Conservation (phyloP, 2,113 vertebrate genomes). For the Coregonus clupeaformis region DNA sequence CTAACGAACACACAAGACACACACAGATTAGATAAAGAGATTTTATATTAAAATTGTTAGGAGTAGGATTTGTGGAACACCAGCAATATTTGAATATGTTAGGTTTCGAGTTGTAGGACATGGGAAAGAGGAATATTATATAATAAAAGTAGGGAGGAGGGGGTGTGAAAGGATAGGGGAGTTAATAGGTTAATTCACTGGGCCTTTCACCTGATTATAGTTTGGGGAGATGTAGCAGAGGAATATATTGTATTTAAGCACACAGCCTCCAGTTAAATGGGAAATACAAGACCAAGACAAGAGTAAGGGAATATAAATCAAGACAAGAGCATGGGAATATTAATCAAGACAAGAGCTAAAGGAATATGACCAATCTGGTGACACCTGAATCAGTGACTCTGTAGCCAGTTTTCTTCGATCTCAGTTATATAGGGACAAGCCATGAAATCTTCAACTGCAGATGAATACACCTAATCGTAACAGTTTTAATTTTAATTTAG, state of each 20-base stretch:
- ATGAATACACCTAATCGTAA: conserved; percentile 13
- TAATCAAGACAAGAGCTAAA: not conserved
- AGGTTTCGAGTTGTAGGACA: conserved; percentile 64
- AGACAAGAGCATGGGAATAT: conserved; percentile 31
- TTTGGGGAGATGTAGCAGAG: conserved; percentile 73
- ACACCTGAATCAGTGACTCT: not conserved
- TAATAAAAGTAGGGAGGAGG: conserved; percentile 67
- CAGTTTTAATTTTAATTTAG: no score
- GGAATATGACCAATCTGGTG: conserved; percentile 4
- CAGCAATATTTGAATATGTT: conserved; percentile 73
- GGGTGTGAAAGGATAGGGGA: conserved; percentile 49
- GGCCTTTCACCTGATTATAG: conserved; percentile 79
- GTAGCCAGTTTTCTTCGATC: not conserved
- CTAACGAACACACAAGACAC: conserved; percentile 5
- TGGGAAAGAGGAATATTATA: conserved; percentile 73
- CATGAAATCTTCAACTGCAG: not conserved
- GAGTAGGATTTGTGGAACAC: conserved; percentile 67
- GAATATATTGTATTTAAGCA: conserved; percentile 69
- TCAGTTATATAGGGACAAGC: not conserved
- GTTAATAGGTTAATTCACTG: conserved; percentile 81
- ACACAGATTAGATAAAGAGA: conserved; percentile 12
- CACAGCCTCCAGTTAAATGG: conserved; percentile 38
- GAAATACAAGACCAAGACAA: conserved; percentile 30
- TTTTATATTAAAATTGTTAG: conserved; percentile 72
- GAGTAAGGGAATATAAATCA: conserved; percentile 27